phyloP scores from a whole-genome alignment of 2,797 vertebrate genomes.

The Hipposideros larvatus region DNA sequence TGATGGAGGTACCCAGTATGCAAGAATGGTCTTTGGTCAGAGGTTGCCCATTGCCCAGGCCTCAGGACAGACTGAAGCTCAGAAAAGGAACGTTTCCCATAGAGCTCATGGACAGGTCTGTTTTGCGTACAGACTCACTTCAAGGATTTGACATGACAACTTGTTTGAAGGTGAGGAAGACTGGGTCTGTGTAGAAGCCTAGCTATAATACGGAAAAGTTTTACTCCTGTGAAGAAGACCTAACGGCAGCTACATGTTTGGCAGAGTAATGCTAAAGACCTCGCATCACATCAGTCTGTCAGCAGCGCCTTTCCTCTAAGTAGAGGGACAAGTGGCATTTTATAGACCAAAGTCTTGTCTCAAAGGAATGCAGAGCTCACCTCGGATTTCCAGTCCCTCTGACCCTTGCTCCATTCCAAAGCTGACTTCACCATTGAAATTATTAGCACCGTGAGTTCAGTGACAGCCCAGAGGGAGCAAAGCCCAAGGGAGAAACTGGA shows the following conservation, averaged over 20 bases:
- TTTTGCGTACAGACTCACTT: neutral
- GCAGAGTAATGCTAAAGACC: neutral
- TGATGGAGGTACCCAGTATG: neutral
- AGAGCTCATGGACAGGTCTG: neutral
- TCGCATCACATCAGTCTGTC: neutral
- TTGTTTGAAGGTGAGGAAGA: neutral
- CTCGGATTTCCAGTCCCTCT: neutral
- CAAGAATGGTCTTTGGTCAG: neutral
- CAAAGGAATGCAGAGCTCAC: neutral
- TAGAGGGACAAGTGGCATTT: neutral
- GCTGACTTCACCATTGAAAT: neutral
- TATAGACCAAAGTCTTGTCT: neutral
- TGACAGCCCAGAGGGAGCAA: neutral
- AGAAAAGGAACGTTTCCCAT: neutral
- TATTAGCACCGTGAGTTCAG: neutral
- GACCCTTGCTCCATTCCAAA: neutral
- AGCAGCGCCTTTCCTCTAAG: neutral
- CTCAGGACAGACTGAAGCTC: neutral
- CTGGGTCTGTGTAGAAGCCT: neutral
- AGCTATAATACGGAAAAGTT: neutral
- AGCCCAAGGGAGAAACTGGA: neutral
- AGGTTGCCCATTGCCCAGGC: neutral
- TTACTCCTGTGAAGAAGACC: neutral
- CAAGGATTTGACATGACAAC: neutral
- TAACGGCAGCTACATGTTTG: neutral